Conservation (phyloP, 1,140 invertebrate genomes). For the Cherax quadricarinatus region DNA sequence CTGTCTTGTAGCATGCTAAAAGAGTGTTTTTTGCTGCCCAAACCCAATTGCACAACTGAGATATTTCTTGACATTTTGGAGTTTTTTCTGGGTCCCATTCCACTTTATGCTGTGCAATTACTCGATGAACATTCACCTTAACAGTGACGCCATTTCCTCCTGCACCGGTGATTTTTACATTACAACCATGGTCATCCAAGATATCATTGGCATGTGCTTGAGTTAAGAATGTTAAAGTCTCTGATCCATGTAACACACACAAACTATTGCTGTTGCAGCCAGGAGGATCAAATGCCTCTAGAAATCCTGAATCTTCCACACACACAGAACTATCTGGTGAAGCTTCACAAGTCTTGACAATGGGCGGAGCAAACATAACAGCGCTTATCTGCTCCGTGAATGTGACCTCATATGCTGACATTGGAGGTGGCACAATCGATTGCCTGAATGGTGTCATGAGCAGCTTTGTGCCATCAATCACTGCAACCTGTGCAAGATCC, state of each 20-base stretch:
- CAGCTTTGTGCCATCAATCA: slow-evolving; percentile 86
- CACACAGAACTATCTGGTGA: slow-evolving; percentile 75
- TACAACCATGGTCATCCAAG: slow-evolving; percentile 27
- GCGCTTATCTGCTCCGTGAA: slow-evolving; percentile 80
- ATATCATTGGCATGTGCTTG: slow-evolving; percentile 36
- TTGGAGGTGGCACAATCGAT: slow-evolving; percentile 88
- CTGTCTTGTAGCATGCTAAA: slow-evolving; percentile 46
- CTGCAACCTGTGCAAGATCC: slow-evolving; percentile 79
- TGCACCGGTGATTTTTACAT: slow-evolving; percentile 56
- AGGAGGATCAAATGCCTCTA: slow-evolving; percentile 75
- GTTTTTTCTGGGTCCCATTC: slow-evolving; percentile 15
- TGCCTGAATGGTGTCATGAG: slow-evolving; percentile 85
- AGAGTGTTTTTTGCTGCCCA: slow-evolving; percentile 72
- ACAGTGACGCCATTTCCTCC: slow-evolving; percentile 66
- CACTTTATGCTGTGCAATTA: slow-evolving; percentile 45
- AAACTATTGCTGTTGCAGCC: slow-evolving; percentile 74
- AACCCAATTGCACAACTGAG: slow-evolving; percentile 71
- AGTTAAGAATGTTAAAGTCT: slow-evolving; percentile 60
- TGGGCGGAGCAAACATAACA: slow-evolving; percentile 80
- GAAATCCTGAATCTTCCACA: slow-evolving; percentile 74
- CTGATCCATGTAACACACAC: slow-evolving; percentile 72
- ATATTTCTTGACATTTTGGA: background rate
- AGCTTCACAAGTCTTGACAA: slow-evolving; percentile 73
- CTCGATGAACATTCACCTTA: slow-evolving; percentile 36
- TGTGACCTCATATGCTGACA: slow-evolving; percentile 83